A percentile compares a stretch with the other conserved stretches of the same genome.
phyloP scores from a whole-genome alignment of 2,888 invertebrate species.

The Caenorhabditis sp. region DNA sequence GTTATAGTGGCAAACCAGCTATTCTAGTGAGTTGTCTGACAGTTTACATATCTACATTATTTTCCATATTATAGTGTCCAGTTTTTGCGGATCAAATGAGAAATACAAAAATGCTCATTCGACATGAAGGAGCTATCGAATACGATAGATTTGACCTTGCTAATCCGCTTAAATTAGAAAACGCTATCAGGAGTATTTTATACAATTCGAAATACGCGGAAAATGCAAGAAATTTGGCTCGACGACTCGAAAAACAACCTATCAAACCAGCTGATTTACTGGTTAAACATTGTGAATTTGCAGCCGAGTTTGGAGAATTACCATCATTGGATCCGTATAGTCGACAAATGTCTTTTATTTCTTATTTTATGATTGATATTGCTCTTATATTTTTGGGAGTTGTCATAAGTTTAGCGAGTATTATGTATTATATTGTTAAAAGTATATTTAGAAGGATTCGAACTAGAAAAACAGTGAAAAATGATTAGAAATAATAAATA shows the following conservation, averaged over 20 bases:
- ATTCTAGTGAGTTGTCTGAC: too few relatives aligned
- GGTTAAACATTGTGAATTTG: too few relatives aligned
- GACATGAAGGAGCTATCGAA: conserved; percentile 31
- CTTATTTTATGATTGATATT: conserved; percentile 20
- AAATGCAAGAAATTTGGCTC: conserved; percentile 6
- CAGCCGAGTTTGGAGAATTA: too few relatives aligned
- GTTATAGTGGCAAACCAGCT: conserved; percentile 30
- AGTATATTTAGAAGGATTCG: too few relatives aligned
- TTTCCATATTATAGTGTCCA: conserved; percentile 25
- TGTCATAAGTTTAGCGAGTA: too few relatives aligned
- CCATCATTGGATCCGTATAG: conserved; percentile 19
- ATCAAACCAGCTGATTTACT: too few relatives aligned
- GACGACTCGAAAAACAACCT: conserved; percentile 3
- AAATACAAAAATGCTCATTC: conserved; percentile 39
- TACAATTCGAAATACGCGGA: conserved; percentile 1
- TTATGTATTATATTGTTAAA: too few relatives aligned
- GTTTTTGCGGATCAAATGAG: conserved; percentile 44
- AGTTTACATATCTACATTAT: too few relatives aligned
- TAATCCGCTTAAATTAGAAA: not conserved
- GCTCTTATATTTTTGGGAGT: not conserved
- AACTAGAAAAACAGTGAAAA: too few relatives aligned
- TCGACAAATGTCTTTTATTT: conserved; percentile 23
- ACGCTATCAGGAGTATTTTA: not conserved
- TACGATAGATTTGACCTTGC: conserved; percentile 33
- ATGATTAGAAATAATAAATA: too few relatives aligned